Evolutionary conservation across 2,113 vertebrate species (phyloP), one percentile per base, ranked within the genome.

Genomic region (Paratilapia polleni): DNA sequence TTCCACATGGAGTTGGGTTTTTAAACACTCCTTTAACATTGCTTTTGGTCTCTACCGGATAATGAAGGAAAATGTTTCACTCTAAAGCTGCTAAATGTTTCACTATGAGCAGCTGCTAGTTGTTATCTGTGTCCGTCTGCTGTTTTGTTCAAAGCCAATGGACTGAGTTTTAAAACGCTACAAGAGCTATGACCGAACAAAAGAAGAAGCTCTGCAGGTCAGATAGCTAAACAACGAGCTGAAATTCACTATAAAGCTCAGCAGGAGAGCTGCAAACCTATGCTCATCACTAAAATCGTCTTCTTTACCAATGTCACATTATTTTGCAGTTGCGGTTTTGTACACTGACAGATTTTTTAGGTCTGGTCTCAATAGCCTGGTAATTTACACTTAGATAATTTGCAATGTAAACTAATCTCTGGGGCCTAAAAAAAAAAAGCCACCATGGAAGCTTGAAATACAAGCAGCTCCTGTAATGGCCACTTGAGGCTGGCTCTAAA

Each of bases 331-430:
- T 80, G 9, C 34, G 20, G 13, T 63, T 56, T 56, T 49, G n/a
- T 4, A 63, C 20, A 60, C 10, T 36, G 22, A 70, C 26, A n/a
- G 28, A 6, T 61, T 38, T 24, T 22, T 68, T 47, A 49, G 3
- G 1, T 70, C 24, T 52, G 66, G 26, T 9, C 5, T 28, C 47
- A 49, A 70, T 24, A 73, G 2, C 49, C 43, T 26, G 28, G 31
- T 73, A 0, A 52, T 52, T n/a, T 52, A 31, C 3, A 52, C 0
- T 73, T 73, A 31, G 19, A 49, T 28, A 7, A 31, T 73, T 19
- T 73, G 47, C 47, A 73, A 52, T 52, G 43, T 70, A 12, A 26
- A 70, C 43, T 12, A 7, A 49, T 70, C 17, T 70, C 0, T 13
- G 52, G 43, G 10, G 26, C 10, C 47, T 73, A 31, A 73, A 54